Evolutionary conservation across 2,113 vertebrate genomes (phyloP).

Genomic region (Vulpes ferrilata): DNA sequence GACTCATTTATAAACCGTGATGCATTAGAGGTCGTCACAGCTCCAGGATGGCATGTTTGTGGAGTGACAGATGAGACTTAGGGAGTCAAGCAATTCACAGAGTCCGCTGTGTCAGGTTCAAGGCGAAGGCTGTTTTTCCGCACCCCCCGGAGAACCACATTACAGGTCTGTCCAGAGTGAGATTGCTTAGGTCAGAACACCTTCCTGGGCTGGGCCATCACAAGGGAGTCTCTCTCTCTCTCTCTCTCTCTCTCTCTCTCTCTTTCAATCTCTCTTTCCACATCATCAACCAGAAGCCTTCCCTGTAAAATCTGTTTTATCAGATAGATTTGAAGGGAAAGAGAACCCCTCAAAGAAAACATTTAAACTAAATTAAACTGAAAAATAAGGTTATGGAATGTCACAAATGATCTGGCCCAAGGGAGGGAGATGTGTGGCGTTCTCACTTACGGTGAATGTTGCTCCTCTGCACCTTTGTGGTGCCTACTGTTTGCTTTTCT

Average conservation of each 20-base stretch:
- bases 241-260: no score
- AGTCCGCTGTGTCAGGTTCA: conserved; percentile 35
- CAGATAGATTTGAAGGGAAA: neutral
- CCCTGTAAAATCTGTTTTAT: neutral
- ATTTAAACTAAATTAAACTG: neutral
- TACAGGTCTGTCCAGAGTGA: neutral
- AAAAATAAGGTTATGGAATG: neutral
- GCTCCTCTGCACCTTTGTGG: neutral
- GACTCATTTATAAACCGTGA: conserved; percentile 67
- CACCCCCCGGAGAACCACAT: neutral
- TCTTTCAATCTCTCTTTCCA: no score
- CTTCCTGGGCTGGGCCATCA: neutral
- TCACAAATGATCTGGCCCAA: neutral
- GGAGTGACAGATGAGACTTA: conserved; percentile 61
- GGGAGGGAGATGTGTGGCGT: accelerated
- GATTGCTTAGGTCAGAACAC: conserved; percentile 20
- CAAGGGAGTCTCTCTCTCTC: neutral
- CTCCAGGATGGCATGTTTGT: conserved; percentile 15
- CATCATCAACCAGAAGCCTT: neutral
- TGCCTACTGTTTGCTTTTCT: neutral
- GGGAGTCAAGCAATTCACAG: conserved; percentile 31
- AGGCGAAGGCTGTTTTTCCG: neutral
- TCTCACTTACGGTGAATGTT: accelerated
- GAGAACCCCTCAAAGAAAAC: neutral
- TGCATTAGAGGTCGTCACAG: conserved; percentile 56